Evolutionary conservation across 2,888 invertebrate species (phyloP).

Genomic region (Melitaea athalia): DNA sequence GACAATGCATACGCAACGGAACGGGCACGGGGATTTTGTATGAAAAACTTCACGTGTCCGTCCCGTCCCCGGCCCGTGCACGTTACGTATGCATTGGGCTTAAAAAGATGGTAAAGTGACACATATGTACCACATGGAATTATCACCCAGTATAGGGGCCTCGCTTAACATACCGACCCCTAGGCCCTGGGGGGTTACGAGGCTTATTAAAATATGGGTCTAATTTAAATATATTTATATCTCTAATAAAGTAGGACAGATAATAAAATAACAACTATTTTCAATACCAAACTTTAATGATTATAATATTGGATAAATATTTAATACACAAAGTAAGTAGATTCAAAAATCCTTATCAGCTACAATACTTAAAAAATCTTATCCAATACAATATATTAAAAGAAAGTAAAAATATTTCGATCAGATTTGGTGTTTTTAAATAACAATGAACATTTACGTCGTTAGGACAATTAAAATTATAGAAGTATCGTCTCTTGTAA

Average conservation of each 20-base stretch:
- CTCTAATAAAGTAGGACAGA: neutral
- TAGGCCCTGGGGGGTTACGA: too few relatives aligned
- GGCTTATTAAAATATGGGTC: too few relatives aligned
- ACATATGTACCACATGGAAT: too few relatives aligned
- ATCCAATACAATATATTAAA: neutral
- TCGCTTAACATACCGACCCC: too few relatives aligned
- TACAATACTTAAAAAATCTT: slow-evolving; percentile 62
- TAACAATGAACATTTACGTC: neutral
- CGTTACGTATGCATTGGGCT: too few relatives aligned
- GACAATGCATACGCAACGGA: too few relatives aligned
- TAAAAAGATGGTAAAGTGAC: too few relatives aligned
- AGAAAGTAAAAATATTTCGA: neutral
- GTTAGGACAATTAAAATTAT: neutral
- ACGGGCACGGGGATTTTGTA: too few relatives aligned
- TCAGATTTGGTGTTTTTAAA: neutral
- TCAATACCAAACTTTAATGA: slow-evolving; percentile 50
- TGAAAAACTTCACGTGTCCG: too few relatives aligned
- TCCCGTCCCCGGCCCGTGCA: too few relatives aligned
- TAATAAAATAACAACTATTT: slow-evolving; percentile 30
- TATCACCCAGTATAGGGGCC: too few relatives aligned
- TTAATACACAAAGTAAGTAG: slow-evolving; percentile 46
- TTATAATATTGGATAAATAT: slow-evolving; percentile 28
- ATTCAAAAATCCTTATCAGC: slow-evolving; percentile 51
- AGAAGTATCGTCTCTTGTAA: neutral
- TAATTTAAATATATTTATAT: neutral